Evolutionary conservation across 1,140 invertebrate genomes (phyloP), one percentile per base, ranked within the genome.

Genomic region (Phortica variegata): DNA sequence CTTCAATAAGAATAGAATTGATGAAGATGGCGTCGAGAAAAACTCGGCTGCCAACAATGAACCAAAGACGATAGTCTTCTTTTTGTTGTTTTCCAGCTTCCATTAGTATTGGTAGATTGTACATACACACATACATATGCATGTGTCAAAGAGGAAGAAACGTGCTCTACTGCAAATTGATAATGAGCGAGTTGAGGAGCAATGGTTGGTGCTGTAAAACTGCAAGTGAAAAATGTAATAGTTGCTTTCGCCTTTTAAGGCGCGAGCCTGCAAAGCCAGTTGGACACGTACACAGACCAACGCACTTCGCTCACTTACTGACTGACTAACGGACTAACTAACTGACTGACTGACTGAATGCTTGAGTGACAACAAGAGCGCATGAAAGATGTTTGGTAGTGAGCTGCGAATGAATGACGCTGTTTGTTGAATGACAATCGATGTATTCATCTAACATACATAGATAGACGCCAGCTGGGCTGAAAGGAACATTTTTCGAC

Each of bases 131-230:
- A 52, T 41, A 38, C 18, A 20, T 26, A 23, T 29, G 8, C 17
- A 5, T 39, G 20, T 54, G 50, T n/a, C n/a, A n/a, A n/a, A n/a
- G n/a, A n/a, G n/a, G n/a, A n/a, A n/a, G n/a, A n/a, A n/a, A n/a
- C n/a, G 26, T 61, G 59, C 56, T 51, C 39, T 60, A 60, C 58
- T 56, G 59, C 46, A 66, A 68, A 66, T 66, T 66, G 63, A 66
- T 66, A 66, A 66, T 66, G 63, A 66, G 62, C 40, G 33, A 46
- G 58, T 56, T 42, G 45, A 43, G 3, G 16, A 43, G 31, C 19
- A 23, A 5, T 34, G 34, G 45, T 32, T 12, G 5, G 8, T 17
- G 13, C 13, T n/a, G 33, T 4, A 4, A 34, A 31, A 31, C 10
- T 34, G 33, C 33, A 34, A 34, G 33, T 34, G 33, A 34, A 34